Base-by-base conservation (phyloP, 2,113 vertebrate genomes). In the Fulmarus glacialis region DNA sequence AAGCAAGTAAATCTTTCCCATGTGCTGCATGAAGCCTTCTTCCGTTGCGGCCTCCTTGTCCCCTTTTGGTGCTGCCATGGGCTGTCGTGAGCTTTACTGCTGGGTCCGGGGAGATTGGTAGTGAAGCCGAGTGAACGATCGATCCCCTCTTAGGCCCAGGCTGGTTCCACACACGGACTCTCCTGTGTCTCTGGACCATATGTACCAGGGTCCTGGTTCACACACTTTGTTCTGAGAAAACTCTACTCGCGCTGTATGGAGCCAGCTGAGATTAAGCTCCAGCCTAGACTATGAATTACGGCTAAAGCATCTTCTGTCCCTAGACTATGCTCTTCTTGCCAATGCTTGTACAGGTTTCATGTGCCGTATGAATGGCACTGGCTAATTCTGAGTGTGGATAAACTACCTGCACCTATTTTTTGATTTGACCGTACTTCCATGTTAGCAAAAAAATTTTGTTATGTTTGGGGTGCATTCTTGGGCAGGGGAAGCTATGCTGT, bases 21-120 rank as follows among this genome's bases (percentile, higher is more conserved):
- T 2, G 8, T 60, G 40, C 45, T 64, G 8, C 12, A 4, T 26
- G 40, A 48, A 71, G 42, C 29, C 11, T 9, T 1, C 38, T 59
- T 92, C 60, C 9, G 1, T 36, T 0, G 0, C 4, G 4, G 19
- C 62, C 12, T 58, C 8, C n/a, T 60, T 66, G 47, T 42, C 7
- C 7, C 12, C 6, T 80, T 67, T 19, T 56, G 50, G 32, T 2
- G 2, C 38, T 59, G 52, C 27, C 3, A 4, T 0, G 0, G 24
- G 3, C 47, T 81, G 19, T 47, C 42, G 55, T 48, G 30, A 62
- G 20, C 62, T 75, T 73, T 43, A 11, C 43, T 60, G 1, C 0
- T 1, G 55, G 18, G 30, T 12, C 21, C 1, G 3, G 24, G 22
- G 18, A 82, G 24, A 6, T 38, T 0, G 26, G 19, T 20, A 53